phyloP scores from a whole-genome alignment of 1,140 invertebrate genomes.

The Polyergus mexicanus region DNA sequence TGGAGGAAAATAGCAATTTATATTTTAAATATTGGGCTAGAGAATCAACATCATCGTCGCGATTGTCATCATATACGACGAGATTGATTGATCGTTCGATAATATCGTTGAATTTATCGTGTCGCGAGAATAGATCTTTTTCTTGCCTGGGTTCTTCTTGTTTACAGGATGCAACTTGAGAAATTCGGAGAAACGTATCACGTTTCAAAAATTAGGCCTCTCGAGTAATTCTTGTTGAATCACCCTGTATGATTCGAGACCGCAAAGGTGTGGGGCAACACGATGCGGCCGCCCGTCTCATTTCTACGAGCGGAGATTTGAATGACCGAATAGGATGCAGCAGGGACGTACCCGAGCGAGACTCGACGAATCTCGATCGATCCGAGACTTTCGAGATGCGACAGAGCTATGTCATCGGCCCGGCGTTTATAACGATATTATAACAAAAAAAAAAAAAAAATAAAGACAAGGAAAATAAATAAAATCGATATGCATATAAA shows the following conservation, averaged over 20 bases:
- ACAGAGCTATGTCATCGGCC: background rate
- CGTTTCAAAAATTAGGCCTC: constrained; percentile 68
- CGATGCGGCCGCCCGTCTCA: constrained; percentile 66
- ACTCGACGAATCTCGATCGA: background rate
- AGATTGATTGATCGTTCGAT: background rate
- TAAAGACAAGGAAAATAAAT: background rate
- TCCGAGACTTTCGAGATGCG: background rate
- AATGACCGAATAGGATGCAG: constrained; percentile 75
- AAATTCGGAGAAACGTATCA: constrained; percentile 55
- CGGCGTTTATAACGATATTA: background rate
- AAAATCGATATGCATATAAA: background rate
- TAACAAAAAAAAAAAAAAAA: background rate
- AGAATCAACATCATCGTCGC: background rate
- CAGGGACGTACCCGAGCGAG: constrained; percentile 65
- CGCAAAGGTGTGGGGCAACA: constrained; percentile 61
- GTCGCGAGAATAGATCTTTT: constrained; percentile 7
- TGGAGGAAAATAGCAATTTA: background rate
- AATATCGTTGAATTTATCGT: background rate
- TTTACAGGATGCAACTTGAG: constrained; percentile 45
- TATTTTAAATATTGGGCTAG: background rate
- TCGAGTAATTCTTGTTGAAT: constrained; percentile 71
- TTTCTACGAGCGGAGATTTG: constrained; percentile 77
- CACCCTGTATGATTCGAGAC: constrained; percentile 63
- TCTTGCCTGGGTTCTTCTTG: background rate
- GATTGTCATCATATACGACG: background rate